phyloP scores from a whole-genome alignment of 2,888 invertebrate genomes.

The Parnassius orleans region DNA sequence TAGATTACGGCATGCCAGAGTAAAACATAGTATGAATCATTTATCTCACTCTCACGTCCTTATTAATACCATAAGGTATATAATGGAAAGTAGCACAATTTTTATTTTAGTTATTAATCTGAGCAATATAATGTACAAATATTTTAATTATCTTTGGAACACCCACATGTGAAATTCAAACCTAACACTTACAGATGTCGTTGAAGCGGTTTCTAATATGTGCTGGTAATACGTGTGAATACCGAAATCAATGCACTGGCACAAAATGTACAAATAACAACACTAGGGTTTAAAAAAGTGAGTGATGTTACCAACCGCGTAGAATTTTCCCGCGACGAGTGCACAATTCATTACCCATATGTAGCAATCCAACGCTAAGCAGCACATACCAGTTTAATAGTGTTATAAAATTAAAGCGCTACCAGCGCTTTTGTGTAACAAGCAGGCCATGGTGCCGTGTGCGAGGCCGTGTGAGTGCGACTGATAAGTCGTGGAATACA shows the following conservation, averaged over 20 bases:
- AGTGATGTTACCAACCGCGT: slow-evolving; percentile 3
- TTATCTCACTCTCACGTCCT: too few relatives aligned
- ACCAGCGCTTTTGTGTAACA: background rate
- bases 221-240: background rate
- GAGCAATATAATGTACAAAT: too few relatives aligned
- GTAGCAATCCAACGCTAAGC: slow-evolving; percentile 11
- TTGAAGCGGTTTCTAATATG: slow-evolving; percentile 3
- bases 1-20: too few relatives aligned
- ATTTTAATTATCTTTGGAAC: too few relatives aligned
- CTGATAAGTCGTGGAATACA: slow-evolving; percentile 15
- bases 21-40: too few relatives aligned
- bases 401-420: slow-evolving; percentile 8
- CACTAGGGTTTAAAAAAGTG: slow-evolving; percentile 2
- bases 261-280: background rate
- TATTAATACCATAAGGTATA: too few relatives aligned
- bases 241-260: background rate
- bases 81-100: too few relatives aligned
- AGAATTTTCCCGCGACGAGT: slow-evolving; percentile 23
- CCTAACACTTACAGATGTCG: slow-evolving; percentile 4
- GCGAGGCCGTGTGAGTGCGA: background rate
- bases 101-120: too few relatives aligned
- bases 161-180: too few relatives aligned
- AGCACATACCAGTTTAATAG: background rate
- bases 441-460: slow-evolving; percentile 19
- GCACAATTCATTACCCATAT: slow-evolving; percentile 4